phyloP scores from a whole-genome alignment of 2,888 invertebrate species.

The Synergus umbraculus region DNA sequence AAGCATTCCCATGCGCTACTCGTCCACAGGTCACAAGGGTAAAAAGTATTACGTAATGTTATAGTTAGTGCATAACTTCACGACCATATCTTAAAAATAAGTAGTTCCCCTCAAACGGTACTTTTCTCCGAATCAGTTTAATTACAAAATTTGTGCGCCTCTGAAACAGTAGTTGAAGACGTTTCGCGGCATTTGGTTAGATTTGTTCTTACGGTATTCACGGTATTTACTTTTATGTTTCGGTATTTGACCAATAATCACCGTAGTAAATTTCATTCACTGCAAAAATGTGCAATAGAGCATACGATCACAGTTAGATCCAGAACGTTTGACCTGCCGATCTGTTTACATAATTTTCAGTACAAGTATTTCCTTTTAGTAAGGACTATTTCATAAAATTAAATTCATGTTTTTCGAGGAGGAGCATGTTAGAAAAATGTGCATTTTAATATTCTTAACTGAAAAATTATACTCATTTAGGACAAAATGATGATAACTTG shows the following conservation, averaged over 20 bases:
- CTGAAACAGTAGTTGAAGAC: slow-evolving; percentile 25
- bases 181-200: slow-evolving; percentile 32
- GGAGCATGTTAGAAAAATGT: not conserved
- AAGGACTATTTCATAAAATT: not conserved
- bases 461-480: not conserved
- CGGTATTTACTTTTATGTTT: slow-evolving; percentile 40
- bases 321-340: slow-evolving; percentile 30
- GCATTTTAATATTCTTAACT: not conserved
- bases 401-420: not conserved
- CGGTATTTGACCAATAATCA: slow-evolving; percentile 35
- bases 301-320: slow-evolving; percentile 39
- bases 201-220: slow-evolving; percentile 40
- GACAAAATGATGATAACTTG: not conserved
- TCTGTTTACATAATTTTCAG: slow-evolving; percentile 39
- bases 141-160: slow-evolving; percentile 30
- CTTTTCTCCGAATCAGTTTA: slow-evolving; percentile 35
- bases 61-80: slow-evolving; percentile 19
- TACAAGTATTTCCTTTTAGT: slow-evolving; percentile 19
- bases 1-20: slow-evolving; percentile 27
- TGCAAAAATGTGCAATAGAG: slow-evolving; percentile 36
- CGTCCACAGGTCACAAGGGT: slow-evolving; percentile 23
- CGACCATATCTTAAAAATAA: slow-evolving; percentile 9
- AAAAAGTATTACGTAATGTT: slow-evolving; percentile 16
- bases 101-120: slow-evolving; percentile 26
- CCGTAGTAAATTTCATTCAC: slow-evolving; percentile 33